Evolutionary conservation across 2,797 vertebrate species (phyloP).

Genomic region (Cuculus canorus): DNA sequence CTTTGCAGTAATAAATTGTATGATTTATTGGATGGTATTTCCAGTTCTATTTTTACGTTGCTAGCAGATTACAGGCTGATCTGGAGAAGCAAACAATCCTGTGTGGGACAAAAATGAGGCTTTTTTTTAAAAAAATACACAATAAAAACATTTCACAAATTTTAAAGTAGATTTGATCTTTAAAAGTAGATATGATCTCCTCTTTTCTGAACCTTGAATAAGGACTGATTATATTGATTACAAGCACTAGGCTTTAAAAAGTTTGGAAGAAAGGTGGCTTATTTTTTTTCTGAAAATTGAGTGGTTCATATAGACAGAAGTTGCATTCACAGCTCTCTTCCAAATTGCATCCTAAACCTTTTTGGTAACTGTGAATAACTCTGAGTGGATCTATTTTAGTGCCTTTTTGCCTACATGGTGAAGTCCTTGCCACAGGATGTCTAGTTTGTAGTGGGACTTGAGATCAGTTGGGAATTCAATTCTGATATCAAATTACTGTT

Average conservation of each 20-base stretch:
- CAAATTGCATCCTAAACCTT: background rate
- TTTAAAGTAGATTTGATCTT: background rate
- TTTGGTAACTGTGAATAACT: background rate
- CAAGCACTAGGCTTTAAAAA: background rate
- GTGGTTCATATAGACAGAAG: background rate
- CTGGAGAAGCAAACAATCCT: background rate
- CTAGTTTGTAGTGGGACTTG: background rate
- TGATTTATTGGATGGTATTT: background rate
- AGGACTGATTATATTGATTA: background rate
- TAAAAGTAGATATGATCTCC: background rate
- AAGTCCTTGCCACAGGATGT: background rate
- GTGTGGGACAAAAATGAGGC: background rate
- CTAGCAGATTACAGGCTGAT: background rate
- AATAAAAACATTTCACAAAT: too few species aligned
- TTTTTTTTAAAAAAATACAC: background rate
- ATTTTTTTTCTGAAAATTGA: background rate
- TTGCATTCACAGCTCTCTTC: background rate
- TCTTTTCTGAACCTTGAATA: background rate
- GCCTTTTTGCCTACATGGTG: background rate
- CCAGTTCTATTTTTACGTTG: background rate
- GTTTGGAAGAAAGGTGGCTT: background rate
- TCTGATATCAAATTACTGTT: background rate
- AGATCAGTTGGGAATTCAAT: background rate
- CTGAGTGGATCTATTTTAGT: background rate
- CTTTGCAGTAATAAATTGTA: background rate